Evolutionary conservation across 2,888 invertebrate genomes (phyloP), one percentile per base, ranked within the genome.

Genomic region (Troides aeacus): DNA sequence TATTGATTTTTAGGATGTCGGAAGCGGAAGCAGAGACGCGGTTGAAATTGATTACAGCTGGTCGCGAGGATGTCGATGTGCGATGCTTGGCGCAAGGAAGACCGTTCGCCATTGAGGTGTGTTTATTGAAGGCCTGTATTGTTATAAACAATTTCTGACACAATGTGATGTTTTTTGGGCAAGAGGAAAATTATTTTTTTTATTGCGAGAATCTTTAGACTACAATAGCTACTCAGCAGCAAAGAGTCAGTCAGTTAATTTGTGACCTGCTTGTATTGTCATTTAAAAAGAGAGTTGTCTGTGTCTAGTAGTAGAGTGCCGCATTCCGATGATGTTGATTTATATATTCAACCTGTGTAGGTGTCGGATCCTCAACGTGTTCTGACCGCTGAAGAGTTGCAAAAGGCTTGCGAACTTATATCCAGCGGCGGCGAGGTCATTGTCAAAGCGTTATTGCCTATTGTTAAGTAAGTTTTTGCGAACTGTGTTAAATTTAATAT

Each of bases 11-110:
- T 77, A 89, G 88, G 6, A 71, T 86, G 71, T 62, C 65, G 1
- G 67, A 75, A 0, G 71, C 74, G 0, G 84, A 83, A 87, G 36
- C 74, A 74, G 15, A 89, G 86, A 56, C 79, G 57, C 79, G 86
- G 42, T 87, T 95, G n/a, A 96, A 96, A 81, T 97, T 99, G 89
- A 94, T 97, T 75, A 95, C 98, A 3, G 98, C 99, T 66, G 99
- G 99, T 0, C 93, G 99, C 57, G 99, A 99, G 89, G 99, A 99
- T 89, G 97, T 99, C 0, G 99, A 99, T 90, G 99, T 99, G 0
- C 93, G 98, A 70, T 99, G 97, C 89, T 89, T 99, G 72, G 98
- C 98, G 0, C 93, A 95, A 71, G 99, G 99, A 0, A 92, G 99
- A 12, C 99, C 99, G 0, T 99, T 99, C 91, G 97, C 97, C 1